Evolutionary conservation across 2,113 vertebrate species (phyloP).

Genomic region (Micronisus gabar): DNA sequence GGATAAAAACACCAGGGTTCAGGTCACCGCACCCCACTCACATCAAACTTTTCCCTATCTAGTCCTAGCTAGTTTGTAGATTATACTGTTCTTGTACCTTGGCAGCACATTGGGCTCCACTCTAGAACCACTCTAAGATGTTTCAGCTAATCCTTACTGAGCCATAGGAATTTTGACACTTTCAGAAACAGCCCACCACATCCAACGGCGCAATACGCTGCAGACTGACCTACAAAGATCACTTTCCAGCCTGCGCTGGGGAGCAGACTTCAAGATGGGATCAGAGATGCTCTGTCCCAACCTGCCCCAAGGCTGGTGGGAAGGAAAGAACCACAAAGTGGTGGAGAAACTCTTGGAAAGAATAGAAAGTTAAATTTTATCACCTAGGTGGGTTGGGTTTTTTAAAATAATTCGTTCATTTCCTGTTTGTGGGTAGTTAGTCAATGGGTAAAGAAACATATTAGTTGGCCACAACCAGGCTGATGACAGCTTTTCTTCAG

Average conservation of each 20-base stretch:
- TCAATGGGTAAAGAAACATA: neutral
- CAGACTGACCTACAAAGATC: neutral
- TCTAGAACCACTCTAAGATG: neutral
- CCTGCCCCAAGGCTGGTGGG: neutral
- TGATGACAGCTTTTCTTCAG: neutral
- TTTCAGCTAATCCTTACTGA: neutral
- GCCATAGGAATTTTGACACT: neutral
- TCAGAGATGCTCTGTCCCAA: neutral
- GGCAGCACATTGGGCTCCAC: neutral
- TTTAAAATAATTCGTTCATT: neutral
- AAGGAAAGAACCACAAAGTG: neutral
- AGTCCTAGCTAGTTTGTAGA: neutral
- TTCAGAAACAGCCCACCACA: neutral
- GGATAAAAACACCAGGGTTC: neutral
- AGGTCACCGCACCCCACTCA: neutral
- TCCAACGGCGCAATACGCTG: fast-evolving
- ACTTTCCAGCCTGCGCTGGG: neutral
- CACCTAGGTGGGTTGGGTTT: neutral
- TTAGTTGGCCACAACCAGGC: neutral
- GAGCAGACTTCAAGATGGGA: neutral
- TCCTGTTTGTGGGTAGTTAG: neutral
- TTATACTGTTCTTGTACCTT: neutral
- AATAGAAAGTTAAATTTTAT: neutral
- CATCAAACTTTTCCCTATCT: neutral
- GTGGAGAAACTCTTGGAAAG: neutral